Conservation (phyloP, 2,888 invertebrate species). For the Toxonevra muliebris region DNA sequence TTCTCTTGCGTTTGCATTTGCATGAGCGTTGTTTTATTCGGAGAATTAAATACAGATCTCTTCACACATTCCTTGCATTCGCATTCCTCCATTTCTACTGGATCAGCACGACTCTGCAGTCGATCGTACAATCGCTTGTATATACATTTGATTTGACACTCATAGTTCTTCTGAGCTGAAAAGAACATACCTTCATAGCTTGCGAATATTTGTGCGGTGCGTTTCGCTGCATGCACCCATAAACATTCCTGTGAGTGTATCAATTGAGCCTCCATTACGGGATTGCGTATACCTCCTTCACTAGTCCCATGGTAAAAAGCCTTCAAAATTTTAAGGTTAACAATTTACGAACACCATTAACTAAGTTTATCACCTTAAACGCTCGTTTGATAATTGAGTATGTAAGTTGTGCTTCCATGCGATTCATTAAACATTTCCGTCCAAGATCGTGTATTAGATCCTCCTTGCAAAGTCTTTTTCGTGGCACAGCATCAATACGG, state of each 20-base stretch:
- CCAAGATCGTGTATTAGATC: slow-evolving; percentile 55
- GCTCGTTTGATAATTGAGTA: slow-evolving; percentile 58
- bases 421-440: slow-evolving; percentile 53
- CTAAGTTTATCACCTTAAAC: slow-evolving; percentile 23
- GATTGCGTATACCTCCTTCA: slow-evolving; percentile 48
- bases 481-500: slow-evolving; percentile 37
- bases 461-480: slow-evolving; percentile 50
- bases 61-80: slow-evolving; percentile 43
- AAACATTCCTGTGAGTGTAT: slow-evolving; percentile 47
- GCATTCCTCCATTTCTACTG: slow-evolving; percentile 42
- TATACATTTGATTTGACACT: slow-evolving; percentile 47
- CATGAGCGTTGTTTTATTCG: slow-evolving; percentile 18
- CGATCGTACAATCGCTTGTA: slow-evolving; percentile 49
- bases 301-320: slow-evolving; percentile 57
- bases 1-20: slow-evolving; percentile 17
- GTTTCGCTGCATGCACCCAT: slow-evolving; percentile 58
- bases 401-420: slow-evolving; percentile 54
- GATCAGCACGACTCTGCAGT: slow-evolving; percentile 46
- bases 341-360: neutral
- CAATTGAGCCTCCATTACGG: slow-evolving; percentile 48
- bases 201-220: slow-evolving; percentile 53
- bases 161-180: slow-evolving; percentile 50
- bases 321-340: slow-evolving; percentile 30
- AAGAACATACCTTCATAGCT: slow-evolving; percentile 51
- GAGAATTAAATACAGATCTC: slow-evolving; percentile 41